Evolutionary conservation across 2,113 vertebrate species (phyloP).

Genomic region (Fukomys damarensis): DNA sequence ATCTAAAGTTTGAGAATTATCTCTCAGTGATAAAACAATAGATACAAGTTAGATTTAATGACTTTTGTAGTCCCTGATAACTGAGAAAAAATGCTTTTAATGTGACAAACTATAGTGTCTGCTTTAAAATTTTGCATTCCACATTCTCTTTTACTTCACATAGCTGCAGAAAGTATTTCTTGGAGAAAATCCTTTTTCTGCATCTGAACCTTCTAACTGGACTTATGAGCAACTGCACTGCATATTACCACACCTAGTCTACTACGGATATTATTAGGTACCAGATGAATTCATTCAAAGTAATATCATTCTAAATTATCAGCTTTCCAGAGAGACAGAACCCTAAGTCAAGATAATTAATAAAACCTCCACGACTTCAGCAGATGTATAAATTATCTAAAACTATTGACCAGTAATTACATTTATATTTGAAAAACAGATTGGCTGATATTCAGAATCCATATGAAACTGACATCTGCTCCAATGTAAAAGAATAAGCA

Average conservation of each 20-base stretch:
- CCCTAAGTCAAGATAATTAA: slow-evolving; percentile 64
- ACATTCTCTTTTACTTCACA: slow-evolving; percentile 5
- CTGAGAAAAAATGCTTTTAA: neutral
- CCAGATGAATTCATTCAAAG: neutral
- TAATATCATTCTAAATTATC: slow-evolving; percentile 38
- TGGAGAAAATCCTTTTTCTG: neutral
- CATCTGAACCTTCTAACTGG: neutral
- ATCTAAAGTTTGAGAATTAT: neutral
- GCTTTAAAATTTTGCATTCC: neutral
- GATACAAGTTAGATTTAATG: neutral
- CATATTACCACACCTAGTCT: neutral
- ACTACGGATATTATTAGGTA: neutral
- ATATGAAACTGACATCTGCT: slow-evolving; percentile 50
- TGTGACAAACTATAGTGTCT: neutral
- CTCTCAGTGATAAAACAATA: neutral
- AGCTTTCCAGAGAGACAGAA: slow-evolving; percentile 14
- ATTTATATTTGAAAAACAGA: slow-evolving; percentile 71
- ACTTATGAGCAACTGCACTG: neutral
- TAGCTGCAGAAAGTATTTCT: slow-evolving; percentile 11
- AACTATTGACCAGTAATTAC: slow-evolving; percentile 64
- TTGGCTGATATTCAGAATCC: slow-evolving; percentile 58
- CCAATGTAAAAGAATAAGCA: slow-evolving; percentile 52
- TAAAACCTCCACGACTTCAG: slow-evolving; percentile 47
- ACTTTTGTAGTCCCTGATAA: neutral
- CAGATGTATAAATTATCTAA: slow-evolving; percentile 70